phyloP scores from a whole-genome alignment of 2,888 invertebrate genomes.

The Megastigmus dorsalis region DNA sequence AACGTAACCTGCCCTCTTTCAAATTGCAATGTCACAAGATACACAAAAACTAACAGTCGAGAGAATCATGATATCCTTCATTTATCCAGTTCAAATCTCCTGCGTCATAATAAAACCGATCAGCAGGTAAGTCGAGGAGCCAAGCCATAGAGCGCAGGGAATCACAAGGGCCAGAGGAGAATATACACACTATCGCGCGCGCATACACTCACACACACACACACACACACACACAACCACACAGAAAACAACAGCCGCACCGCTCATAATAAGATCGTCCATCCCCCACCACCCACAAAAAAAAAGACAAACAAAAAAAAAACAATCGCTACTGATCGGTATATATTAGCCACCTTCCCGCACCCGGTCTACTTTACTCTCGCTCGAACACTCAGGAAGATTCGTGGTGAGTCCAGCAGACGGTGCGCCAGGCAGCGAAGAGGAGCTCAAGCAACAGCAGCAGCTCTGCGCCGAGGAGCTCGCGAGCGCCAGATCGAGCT shows the following conservation, averaged over 20 bases:
- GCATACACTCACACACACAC: not conserved
- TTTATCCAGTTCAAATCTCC: too few relatives aligned
- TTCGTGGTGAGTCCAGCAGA: slow-evolving; percentile 74
- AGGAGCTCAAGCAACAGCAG: slow-evolving; percentile 32
- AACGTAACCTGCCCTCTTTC: too few relatives aligned
- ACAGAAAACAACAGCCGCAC: not conserved
- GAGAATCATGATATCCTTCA: too few relatives aligned
- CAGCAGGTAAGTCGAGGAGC: slow-evolving; percentile 10
- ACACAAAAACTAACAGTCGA: too few relatives aligned
- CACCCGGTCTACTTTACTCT: slow-evolving; percentile 45
- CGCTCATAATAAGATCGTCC: too few relatives aligned
- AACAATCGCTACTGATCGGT: too few relatives aligned
- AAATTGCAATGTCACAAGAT: too few relatives aligned
- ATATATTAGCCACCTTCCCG: slow-evolving; percentile 18
- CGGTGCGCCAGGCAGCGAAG: slow-evolving; percentile 65
- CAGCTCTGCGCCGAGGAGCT: slow-evolving; percentile 38
- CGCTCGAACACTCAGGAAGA: slow-evolving; percentile 68
- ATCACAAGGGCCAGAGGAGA: not conserved
- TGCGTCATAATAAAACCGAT: too few relatives aligned
- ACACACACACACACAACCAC: not conserved
- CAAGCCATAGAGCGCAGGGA: not conserved
- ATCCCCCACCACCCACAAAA: not conserved
- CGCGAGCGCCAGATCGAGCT: slow-evolving; percentile 36
- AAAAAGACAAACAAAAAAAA: slow-evolving; percentile 1
- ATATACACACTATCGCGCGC: not conserved